Evolutionary conservation across 2,113 vertebrate genomes (phyloP), one percentile per base, ranked within the genome.

Genomic region (Dasyurus viverrinus): DNA sequence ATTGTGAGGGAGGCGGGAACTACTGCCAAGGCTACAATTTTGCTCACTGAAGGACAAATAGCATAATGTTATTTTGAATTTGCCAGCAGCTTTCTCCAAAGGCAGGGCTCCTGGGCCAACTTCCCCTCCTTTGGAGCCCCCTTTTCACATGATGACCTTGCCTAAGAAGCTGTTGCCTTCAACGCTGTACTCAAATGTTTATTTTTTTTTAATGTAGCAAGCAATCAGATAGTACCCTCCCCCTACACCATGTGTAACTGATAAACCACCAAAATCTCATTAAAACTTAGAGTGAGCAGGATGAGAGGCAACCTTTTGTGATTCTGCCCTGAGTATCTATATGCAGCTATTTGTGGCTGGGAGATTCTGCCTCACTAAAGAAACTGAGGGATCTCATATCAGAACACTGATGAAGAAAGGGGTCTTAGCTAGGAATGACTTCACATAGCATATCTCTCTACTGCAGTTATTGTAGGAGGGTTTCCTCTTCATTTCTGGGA

Each of bases 71-170:
- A 96, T 95, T 98, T 94, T 97, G 98, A 98, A 97, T 98, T 98
- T 97, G 96, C 98, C 97, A 97, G 96, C 89, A 96, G 96, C 95
- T 97, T 96, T 97, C 97, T 98, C 97, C 98, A 99, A 98, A 98
- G 98, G 98, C 98, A 98, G 94, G n/a, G 94, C 97, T 55, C 92
- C 93, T 96, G n/a, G 50, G 91, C 94, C 90, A 89, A 50, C 97
- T 94, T 52, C 95, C 90, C 94, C 97, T 91, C 95, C 97, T 96
- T 0, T 0, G 53, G 24, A 90, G 89, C 97, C 97, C 97, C 93
- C 97, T 96, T 97, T 97, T 96, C 97, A 93, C 92, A 50, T 68
- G 96, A 97, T 98, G 98, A 97, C 97, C 98, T 97, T 98, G 95
- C 95, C 96, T 90, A 96, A 96, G 97, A 97, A 97, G 97, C 97